Percentiles rank a stretch among this genome's conserved stretches.
Conservation (phyloP, 2,888 invertebrate species). For the Nomada ruficornis region DNA sequence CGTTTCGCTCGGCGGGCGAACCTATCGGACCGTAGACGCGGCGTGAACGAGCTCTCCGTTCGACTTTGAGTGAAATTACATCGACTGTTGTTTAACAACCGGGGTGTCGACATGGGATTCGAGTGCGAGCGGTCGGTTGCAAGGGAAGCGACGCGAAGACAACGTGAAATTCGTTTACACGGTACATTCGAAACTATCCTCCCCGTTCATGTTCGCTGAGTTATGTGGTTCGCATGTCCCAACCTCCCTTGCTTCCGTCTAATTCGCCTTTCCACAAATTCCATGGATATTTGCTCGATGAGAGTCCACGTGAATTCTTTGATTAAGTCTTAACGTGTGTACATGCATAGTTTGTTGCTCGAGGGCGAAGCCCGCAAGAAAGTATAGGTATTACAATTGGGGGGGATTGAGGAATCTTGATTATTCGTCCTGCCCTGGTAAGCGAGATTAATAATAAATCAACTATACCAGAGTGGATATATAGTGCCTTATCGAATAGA, state of each 20-base stretch:
- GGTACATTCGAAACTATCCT: constrained; percentile 61
- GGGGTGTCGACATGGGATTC: constrained; percentile 50
- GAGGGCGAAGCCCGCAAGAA: background rate
- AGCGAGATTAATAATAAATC: constrained; percentile 24
- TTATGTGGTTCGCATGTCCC: constrained; percentile 67
- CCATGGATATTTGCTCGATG: constrained; percentile 34
- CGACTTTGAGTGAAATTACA: constrained; percentile 40
- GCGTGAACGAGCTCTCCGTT: constrained; percentile 5
- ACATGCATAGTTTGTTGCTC: background rate
- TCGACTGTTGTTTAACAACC: constrained; percentile 7
- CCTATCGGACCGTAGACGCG: background rate
- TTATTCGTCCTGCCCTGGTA: background rate
- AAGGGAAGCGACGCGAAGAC: constrained; percentile 59
- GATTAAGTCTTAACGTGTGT: constrained; percentile 26
- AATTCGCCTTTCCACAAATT: constrained; percentile 64
- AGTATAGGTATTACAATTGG: background rate
- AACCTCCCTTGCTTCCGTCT: constrained; percentile 53
- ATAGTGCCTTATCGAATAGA: constrained; percentile 50
- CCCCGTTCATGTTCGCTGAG: constrained; percentile 63
- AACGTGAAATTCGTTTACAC: constrained; percentile 69
- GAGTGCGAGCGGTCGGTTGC: constrained; percentile 68
- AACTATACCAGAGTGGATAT: background rate
- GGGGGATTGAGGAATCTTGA: background rate
- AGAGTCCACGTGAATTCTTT: constrained; percentile 14
- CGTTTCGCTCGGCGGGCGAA: background rate